These are phyloP conservation scores for Drosophila stalkeri DNA, from an alignment of 2,888 invertebrate species.

Conservation along the genomic window DNA sequence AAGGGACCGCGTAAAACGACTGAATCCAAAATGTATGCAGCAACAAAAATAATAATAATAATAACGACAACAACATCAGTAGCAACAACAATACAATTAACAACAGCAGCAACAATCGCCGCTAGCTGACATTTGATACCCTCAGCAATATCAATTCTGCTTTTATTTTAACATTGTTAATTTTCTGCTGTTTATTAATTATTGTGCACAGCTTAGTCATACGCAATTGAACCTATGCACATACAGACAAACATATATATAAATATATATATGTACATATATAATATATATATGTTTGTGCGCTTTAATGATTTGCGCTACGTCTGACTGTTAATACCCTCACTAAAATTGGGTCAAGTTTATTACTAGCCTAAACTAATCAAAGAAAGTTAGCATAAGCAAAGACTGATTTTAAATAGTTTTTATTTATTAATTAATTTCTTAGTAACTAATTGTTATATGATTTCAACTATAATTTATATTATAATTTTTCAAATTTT, in stretches of 20 bases:
- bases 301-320: slow-evolving; percentile 11
- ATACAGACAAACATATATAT: slow-evolving; percentile 3
- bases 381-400: too few species aligned
- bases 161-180: slow-evolving; percentile 29
- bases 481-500: too few species aligned
- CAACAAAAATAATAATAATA: slow-evolving; percentile 7
- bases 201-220: slow-evolving; percentile 42
- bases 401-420: too few species aligned
- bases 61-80: slow-evolving; percentile 9
- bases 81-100: slow-evolving; percentile 2
- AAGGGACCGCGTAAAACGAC: slow-evolving; percentile 85
- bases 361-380: background rate
- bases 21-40: slow-evolving; percentile 85
- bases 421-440: too few species aligned
- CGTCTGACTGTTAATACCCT: slow-evolving; percentile 23
- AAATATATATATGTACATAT: background rate
- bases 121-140: slow-evolving; percentile 25
- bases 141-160: slow-evolving; percentile 34
- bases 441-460: too few species aligned
- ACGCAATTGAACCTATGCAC: slow-evolving; percentile 10
- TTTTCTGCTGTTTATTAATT: slow-evolving; percentile 26
- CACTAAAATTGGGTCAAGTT: background rate
- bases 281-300: slow-evolving; percentile 17
- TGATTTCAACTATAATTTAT: too few species aligned
- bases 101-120: slow-evolving; percentile 5